Evolutionary conservation across 2,888 invertebrate genomes (phyloP), one percentile per base, ranked within the genome.

Genomic region (Rotaria macrura): DNA sequence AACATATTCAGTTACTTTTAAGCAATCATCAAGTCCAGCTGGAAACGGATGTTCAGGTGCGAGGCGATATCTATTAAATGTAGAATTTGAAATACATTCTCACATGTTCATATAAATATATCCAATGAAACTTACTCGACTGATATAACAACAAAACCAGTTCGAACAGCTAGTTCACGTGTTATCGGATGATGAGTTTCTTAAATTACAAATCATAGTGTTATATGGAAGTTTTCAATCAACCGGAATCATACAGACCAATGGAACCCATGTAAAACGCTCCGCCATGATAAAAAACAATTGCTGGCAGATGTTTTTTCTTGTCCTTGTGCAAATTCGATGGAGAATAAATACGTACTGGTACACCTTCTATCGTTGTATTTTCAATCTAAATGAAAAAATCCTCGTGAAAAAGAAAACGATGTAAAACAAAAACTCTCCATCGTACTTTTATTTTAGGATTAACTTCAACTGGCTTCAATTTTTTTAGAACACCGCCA

Each of bases 21-120:
- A 38, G 14, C 84, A 85, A 34, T 85, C 85, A 29, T 84, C 52
- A 43, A 65, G 52, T 23, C 84, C 84, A 72, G 84, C 84, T 72
- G 85, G 85, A 72, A 40, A 85, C 2, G 43, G 72, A 49, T 84
- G 54, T 43, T 85, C 85, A 23, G 85, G 85, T 12, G 84, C 84
- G 6, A 85, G 52, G 1, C 85, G 49, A 72, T 85, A 85, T 17
- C 84, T 84, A 7, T n/a, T n/a, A n/a, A n/a, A n/a, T n/a, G n/a
- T n/a, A n/a, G n/a, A n/a, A n/a, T n/a, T n/a, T n/a, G n/a, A n/a
- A n/a, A n/a, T n/a, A n/a, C n/a, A n/a, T n/a, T n/a, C n/a, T n/a
- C n/a, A n/a, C n/a, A n/a, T n/a, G n/a, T n/a, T n/a, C n/a, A n/a
- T n/a, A n/a, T n/a, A n/a, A n/a, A n/a, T 40, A 38, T 17, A 40